phyloP scores from a whole-genome alignment of 2,888 invertebrate genomes.

The Suillia variegata region DNA sequence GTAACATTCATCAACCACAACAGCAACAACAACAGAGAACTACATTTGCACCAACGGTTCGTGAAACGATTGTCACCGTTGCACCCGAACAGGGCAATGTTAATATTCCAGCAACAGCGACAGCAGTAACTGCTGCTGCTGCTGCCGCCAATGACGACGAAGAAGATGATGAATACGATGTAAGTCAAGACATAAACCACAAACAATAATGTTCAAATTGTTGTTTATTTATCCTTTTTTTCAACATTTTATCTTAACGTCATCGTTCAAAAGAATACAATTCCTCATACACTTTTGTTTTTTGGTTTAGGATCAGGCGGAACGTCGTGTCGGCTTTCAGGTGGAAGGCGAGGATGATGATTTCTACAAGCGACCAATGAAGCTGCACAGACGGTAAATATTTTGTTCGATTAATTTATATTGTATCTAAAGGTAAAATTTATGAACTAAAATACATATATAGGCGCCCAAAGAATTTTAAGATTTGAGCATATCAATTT shows the following conservation, averaged over 20 bases:
- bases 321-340: conserved; percentile 70
- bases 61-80: conserved; percentile 24
- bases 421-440: too few species aligned
- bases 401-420: neutral
- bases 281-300: too few species aligned
- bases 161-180: conserved; percentile 72
- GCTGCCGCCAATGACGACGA: conserved; percentile 64
- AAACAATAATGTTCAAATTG: too few species aligned
- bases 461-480: too few species aligned
- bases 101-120: conserved; percentile 35
- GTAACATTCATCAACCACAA: conserved; percentile 8
- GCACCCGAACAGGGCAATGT: conserved; percentile 42
- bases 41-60: conserved; percentile 23
- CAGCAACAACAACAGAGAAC: conserved; percentile 15
- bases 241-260: too few species aligned
- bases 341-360: conserved; percentile 61
- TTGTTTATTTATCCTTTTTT: too few species aligned
- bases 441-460: too few species aligned
- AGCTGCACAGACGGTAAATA: conserved; percentile 59
- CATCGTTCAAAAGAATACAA: too few species aligned
- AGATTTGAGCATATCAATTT: too few species aligned
- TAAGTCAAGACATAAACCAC: conserved; percentile 54
- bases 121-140: conserved; percentile 24
- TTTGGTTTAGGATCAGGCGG: conserved; percentile 61
- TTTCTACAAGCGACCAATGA: conserved; percentile 59